phyloP scores from a whole-genome alignment of 2,888 invertebrate genomes.

The Prosopocoilus inquinatus region DNA sequence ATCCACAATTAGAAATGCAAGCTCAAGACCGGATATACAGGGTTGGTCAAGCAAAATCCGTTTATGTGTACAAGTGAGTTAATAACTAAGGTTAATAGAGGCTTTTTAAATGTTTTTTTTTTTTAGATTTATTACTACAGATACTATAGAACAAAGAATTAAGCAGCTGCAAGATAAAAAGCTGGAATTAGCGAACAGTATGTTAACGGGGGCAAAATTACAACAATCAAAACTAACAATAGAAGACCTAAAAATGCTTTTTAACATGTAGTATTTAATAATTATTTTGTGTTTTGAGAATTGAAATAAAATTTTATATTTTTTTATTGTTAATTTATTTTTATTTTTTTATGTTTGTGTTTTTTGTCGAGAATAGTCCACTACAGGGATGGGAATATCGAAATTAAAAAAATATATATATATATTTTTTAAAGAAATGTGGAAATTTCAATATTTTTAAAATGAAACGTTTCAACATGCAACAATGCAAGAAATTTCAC shows the following conservation, averaged over 20 bases:
- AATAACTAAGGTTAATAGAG: neutral
- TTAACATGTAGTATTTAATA: slow-evolving; percentile 51
- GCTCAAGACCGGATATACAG: slow-evolving; percentile 74
- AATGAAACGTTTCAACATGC: too few relatives aligned
- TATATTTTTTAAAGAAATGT: too few relatives aligned
- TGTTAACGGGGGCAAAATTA: slow-evolving; percentile 71
- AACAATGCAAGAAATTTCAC: too few relatives aligned
- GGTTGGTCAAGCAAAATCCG: slow-evolving; percentile 81
- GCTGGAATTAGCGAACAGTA: slow-evolving; percentile 69
- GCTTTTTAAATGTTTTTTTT: slow-evolving; percentile 4
- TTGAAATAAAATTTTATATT: too few relatives aligned
- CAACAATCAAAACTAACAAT: slow-evolving; percentile 71
- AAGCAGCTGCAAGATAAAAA: slow-evolving; percentile 78
- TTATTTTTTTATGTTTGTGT: too few relatives aligned
- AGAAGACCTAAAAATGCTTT: slow-evolving; percentile 74
- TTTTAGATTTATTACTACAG: slow-evolving; percentile 73
- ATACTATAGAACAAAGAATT: slow-evolving; percentile 88
- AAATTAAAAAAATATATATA: too few relatives aligned
- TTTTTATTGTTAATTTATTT: too few relatives aligned
- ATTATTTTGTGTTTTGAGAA: neutral
- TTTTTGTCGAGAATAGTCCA: too few relatives aligned
- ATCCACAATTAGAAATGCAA: slow-evolving; percentile 92
- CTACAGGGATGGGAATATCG: too few relatives aligned
- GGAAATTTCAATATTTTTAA: too few relatives aligned
- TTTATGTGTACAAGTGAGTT: slow-evolving; percentile 76